Evolutionary conservation across 2,113 vertebrate species (phyloP), one percentile per base, ranked within the genome.

Genomic region (Stegastes partitus): DNA sequence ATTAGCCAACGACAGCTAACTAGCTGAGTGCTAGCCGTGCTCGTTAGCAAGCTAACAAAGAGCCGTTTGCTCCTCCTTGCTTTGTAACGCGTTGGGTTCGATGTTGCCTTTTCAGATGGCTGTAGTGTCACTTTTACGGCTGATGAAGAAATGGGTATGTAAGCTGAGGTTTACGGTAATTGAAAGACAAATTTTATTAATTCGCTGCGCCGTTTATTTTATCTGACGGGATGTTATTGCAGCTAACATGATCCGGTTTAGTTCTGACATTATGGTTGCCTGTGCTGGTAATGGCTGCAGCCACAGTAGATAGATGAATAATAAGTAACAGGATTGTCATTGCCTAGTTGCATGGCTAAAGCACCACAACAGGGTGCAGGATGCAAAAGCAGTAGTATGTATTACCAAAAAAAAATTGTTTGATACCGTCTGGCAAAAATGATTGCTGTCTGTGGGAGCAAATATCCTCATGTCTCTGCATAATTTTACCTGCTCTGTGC

Each of bases 11-110:
- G 14, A 23, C 39, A 71, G 90, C 85, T 90, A 90, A 88, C 87
- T 81, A 84, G 90, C 84, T 80, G 14, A 3, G 10, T 57, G 85
- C 67, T 86, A 90, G 78, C 84, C 54, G 11, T 62, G 37, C 47
- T 68, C 11, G 73, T 79, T 88, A 85, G 84, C 85, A 34, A 31
- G 92, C 93, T 94, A 94, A 94, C 93, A 94, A 94, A 94, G 92
- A 90, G 85, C 81, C 81, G 11, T 57, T n/a, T 28, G 86, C 82
- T 90, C 74, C 79, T 89, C 83, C 82, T 90, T 1, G 88, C 76
- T 85, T 87, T 81, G 83, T 88, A 75, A 81, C 37, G 31, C 31
- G 42, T 56, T 77, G 66, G 31, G 42, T 45, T 78, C 80, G 42
- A 16, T 89, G 68, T 79, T 88, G 44, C 62, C 55, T 16, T 77